Base-by-base conservation (phyloP, 2,113 vertebrate species). In the Podilymbus podiceps region DNA sequence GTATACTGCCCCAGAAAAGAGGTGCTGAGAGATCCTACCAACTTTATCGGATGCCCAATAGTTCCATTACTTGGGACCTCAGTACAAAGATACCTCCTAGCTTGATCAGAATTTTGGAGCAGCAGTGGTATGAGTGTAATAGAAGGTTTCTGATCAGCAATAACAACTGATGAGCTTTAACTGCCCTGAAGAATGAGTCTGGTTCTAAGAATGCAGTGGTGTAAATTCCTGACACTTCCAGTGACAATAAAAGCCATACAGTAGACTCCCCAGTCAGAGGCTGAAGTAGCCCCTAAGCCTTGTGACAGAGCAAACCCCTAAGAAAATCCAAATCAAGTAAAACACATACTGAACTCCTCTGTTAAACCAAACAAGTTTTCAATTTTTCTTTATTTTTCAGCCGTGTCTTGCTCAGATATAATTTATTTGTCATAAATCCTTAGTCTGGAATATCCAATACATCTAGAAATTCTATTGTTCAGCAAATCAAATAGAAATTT, bases 161-260 rank as follows among this genome's bases (percentile, higher is more conserved):
- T n/a, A 71, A 58, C 25, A 67, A 28, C 27, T 4, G 0, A 35
- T 42, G 17, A 59, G 15, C 15, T 53, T 67, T 71, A 68, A 60
- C 47, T 52, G 15, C 33, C 14, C 2, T 31, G n/a, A 62, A 55
- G n/a, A 74, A 25, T 0, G 0, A 49, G 17, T 12, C 3, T 1
- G 24, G 75, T 71, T 78, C 49, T 88, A 1, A 38, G 44, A 81
- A 47, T 25, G 30, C 46, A 60, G 55, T 31, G 24, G 9, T 72
- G 15, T n/a, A 49, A 75, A 63, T 76, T 44, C 55, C 63, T 46
- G 23, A 58, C 25, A 47, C 27, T 90, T 77, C 27, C 53, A 60
- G 33, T 30, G 55, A 30, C 3, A 4, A n/a, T 49, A 68, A 76
- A 66, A 85, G 52, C 55, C 12, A 15, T 44, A 21, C 16, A 30